Evolutionary conservation across 2,888 invertebrate species (phyloP), one percentile per base, ranked within the genome.

Genomic region (Halocaridina rubra): DNA sequence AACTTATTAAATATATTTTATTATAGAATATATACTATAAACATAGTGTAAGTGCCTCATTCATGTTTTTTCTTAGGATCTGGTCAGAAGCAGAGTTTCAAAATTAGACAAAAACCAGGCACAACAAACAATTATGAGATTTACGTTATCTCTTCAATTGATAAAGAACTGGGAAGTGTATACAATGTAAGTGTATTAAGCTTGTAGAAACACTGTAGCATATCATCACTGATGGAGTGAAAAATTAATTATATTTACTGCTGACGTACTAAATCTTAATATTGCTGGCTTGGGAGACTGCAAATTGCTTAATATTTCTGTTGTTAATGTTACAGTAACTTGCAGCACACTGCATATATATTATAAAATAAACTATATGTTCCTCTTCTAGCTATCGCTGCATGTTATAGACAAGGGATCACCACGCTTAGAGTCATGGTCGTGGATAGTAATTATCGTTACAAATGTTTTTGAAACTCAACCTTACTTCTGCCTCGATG

Each of bases 101-200:
- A 74, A 13, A 32, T 74, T 22, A 32, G 8, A 19, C 24, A n/a
- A n/a, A 22, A 33, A 19, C 7, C 16, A 16, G 46, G 39, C 3
- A 5, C 13, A n/a, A 5, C 24, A 19, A 46, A 39, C 24, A n/a
- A 7, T n/a, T n/a, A n/a, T n/a, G n/a, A n/a, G 10, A 3, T 74
- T 2, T 39, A 16, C 5, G 72, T 74, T 16, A 39, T 24, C 0
- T 29, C 29, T 16, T 4, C n/a, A 16, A 74, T 78, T 27, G 59
- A 78, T 67, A 64, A 39, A 24, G 78, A 78, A 24, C 24, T 27
- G 16, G 78, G 78, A 19, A 22, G 16, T 7, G 24, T 19, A 22
- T 78, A 78, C 39, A 67, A 67, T 64, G 78, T 78, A 27, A 39
- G 78, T 64, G 8, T 22, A 2, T 53, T 29, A n/a, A n/a, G n/a